Conservation (phyloP, 2,113 vertebrate genomes). For the Corvus moneduloides region DNA sequence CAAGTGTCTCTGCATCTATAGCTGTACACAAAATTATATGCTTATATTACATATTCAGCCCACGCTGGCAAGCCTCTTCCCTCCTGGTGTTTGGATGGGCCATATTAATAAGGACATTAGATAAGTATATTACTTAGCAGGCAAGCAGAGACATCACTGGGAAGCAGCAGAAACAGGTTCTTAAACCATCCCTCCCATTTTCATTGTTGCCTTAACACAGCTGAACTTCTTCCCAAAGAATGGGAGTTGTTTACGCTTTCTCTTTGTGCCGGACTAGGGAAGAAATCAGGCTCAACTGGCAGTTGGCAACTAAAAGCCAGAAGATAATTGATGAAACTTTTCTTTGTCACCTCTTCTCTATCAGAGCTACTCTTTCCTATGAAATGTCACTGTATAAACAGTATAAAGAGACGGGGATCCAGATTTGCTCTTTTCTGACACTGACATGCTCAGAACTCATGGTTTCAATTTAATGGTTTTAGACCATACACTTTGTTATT, state of each 20-base stretch:
- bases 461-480: neutral
- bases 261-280: neutral
- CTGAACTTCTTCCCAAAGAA: neutral
- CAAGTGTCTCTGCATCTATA: neutral
- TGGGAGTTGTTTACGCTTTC: neutral
- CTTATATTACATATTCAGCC: neutral
- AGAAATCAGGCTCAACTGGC: neutral
- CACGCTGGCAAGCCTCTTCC: neutral
- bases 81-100: neutral
- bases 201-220: neutral
- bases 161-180: neutral
- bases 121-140: neutral
- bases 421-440: neutral
- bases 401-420: neutral
- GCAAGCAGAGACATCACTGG: neutral
- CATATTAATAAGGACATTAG: neutral
- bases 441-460: neutral
- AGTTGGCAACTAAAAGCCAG: neutral
- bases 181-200: neutral
- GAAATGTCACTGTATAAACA: neutral
- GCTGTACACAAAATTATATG: neutral
- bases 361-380: neutral
- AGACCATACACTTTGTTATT: neutral
- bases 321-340: neutral
- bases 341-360: neutral